These are phyloP conservation scores for Coelopa frigida DNA, from an alignment of 1,140 invertebrate species.

Conservation along the genomic window DNA sequence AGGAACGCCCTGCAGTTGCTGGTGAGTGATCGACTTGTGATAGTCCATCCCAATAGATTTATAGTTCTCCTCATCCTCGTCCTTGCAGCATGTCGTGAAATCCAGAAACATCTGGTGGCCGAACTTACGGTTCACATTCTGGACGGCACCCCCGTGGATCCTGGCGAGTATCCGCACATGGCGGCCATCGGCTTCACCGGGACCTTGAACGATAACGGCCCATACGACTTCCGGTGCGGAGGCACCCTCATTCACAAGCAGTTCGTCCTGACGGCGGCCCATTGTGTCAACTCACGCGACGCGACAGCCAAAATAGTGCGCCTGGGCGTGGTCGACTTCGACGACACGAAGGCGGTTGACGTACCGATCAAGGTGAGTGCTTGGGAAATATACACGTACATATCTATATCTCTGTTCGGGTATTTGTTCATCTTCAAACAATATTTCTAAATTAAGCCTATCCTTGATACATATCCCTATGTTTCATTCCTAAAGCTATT, in stretches of 20 bases:
- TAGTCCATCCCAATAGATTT: background rate
- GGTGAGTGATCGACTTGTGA: background rate
- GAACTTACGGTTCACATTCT: constrained; percentile 27
- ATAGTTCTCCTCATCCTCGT: background rate
- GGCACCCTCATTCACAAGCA: constrained; percentile 45
- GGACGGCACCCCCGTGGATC: constrained; percentile 23
- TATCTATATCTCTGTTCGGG: too few relatives aligned
- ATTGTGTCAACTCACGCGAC: constrained; percentile 53
- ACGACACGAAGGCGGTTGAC: constrained; percentile 10
- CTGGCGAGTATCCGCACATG: constrained; percentile 38
- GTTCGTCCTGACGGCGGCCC: constrained; percentile 61
- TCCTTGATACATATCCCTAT: too few relatives aligned
- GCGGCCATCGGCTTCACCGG: constrained; percentile 26
- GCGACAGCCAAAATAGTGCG: constrained; percentile 23
- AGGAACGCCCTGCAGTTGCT: background rate
- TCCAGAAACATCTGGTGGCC: background rate
- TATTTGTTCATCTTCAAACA: too few relatives aligned
- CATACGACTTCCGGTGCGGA: constrained; percentile 45
- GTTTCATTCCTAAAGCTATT: too few relatives aligned
- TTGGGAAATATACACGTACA: too few relatives aligned
- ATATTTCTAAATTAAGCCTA: too few relatives aligned
- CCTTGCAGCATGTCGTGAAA: constrained; percentile 10
- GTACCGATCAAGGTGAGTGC: constrained; percentile 10
- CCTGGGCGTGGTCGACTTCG: constrained; percentile 27
- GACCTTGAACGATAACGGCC: background rate